These are phyloP conservation scores for Muntiacus reevesi DNA, from an alignment of 2,113 vertebrate genomes.

Conservation along the genomic window DNA sequence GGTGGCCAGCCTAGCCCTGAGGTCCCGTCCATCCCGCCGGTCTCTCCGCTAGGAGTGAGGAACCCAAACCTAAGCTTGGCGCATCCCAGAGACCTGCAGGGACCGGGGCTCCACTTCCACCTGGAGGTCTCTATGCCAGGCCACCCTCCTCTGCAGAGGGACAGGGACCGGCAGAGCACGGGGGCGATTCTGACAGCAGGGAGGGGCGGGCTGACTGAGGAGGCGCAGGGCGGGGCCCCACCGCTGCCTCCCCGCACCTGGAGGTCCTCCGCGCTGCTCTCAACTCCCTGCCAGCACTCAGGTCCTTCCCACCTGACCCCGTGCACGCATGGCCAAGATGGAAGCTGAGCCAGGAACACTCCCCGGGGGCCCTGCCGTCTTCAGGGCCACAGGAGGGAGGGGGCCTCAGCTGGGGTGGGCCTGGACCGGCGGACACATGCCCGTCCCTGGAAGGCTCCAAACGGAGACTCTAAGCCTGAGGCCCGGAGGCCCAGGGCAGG, in stretches of 20 bases:
- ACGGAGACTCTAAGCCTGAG: background rate
- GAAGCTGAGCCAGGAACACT: background rate
- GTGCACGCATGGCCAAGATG: background rate
- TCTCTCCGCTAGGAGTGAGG: fast-evolving
- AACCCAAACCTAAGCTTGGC: background rate
- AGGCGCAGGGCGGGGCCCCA: background rate
- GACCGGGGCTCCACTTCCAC: background rate
- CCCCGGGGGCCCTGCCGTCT: background rate
- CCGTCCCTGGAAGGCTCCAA: background rate
- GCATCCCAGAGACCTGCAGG: fast-evolving
- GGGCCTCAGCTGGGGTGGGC: background rate
- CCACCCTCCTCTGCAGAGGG: background rate
- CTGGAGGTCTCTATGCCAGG: background rate
- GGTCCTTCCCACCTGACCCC: background rate
- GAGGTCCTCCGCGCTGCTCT: background rate
- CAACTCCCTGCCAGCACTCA: background rate
- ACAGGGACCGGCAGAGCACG: background rate
- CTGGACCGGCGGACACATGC: fast-evolving
- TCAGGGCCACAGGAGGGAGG: background rate
- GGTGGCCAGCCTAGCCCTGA: background rate
- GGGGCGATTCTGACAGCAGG: background rate
- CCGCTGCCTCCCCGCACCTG: background rate
- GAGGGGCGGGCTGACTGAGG: background rate
- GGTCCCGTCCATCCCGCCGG: fast-evolving
- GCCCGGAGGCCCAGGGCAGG: background rate